Percentiles rank a stretch among this genome's conserved stretches.
phyloP scores from a whole-genome alignment of 2,888 invertebrate genomes.

The Ophion costatus region DNA sequence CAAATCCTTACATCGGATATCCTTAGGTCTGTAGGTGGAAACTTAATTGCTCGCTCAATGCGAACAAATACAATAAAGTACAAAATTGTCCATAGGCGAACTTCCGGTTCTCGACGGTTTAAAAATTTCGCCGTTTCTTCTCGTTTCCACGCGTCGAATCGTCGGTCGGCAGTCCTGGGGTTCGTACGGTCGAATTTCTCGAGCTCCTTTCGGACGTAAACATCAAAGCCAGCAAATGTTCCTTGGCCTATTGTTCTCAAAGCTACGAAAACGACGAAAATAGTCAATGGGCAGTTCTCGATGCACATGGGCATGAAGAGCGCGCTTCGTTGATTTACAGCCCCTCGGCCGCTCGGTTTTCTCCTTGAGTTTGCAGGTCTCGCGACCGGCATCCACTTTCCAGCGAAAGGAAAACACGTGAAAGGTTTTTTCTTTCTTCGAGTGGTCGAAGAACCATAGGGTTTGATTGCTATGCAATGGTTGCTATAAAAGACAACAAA shows the following conservation, averaged over 20 bases:
- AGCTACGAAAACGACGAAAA: constrained; percentile 33
- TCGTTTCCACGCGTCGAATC: background rate
- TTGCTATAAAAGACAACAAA: too few relatives aligned
- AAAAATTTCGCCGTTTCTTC: constrained; percentile 14
- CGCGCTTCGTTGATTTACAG: constrained; percentile 51
- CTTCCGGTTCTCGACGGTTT: constrained; percentile 40
- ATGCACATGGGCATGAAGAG: constrained; percentile 20
- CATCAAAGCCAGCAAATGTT: background rate
- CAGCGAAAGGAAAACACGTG: background rate
- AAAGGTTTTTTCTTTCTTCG: background rate
- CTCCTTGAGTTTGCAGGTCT: background rate
- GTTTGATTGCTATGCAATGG: too few relatives aligned
- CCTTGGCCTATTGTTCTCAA: constrained; percentile 38
- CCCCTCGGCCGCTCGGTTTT: constrained; percentile 15
- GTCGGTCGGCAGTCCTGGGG: constrained; percentile 5
- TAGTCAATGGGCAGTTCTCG: constrained; percentile 51
- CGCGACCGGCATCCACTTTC: background rate
- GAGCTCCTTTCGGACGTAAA: constrained; percentile 29
- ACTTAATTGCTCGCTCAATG: background rate
- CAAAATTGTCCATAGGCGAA: background rate
- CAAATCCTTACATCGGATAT: background rate
- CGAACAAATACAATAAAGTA: background rate
- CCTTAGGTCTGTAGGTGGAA: background rate
- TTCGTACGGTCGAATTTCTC: constrained; percentile 44
- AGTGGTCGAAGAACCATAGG: background rate